These are phyloP conservation scores for Astropecten irregularis DNA, from an alignment of 53 echinoderm and acorn worm species.

Conservation along the genomic window DNA sequence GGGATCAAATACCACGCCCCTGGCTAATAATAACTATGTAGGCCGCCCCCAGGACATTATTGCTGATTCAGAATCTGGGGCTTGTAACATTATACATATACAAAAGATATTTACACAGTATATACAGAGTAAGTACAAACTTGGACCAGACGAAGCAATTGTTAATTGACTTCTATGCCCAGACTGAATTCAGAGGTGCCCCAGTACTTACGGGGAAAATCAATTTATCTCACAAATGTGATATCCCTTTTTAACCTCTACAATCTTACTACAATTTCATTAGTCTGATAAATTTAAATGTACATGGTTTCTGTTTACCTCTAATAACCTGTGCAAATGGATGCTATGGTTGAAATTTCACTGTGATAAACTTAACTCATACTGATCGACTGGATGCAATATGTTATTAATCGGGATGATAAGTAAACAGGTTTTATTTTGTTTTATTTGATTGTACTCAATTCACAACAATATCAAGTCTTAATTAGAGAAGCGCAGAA, in stretches of 20 bases:
- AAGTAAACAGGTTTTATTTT: too few relatives aligned
- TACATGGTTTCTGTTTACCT: too few relatives aligned
- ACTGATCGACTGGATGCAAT: too few relatives aligned
- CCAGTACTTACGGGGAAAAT: background rate
- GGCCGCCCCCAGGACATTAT: background rate
- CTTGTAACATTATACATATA: background rate
- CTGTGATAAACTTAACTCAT: too few relatives aligned
- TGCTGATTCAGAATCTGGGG: background rate
- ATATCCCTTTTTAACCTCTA: too few relatives aligned
- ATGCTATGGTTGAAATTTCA: too few relatives aligned
- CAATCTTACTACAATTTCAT: background rate
- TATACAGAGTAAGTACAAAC: background rate
- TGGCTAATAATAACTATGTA: conserved; percentile 2
- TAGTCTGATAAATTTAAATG: background rate
- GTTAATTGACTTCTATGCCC: background rate
- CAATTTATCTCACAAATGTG: too few relatives aligned
- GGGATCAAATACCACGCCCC: background rate
- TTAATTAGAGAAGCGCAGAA: too few relatives aligned
- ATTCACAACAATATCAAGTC: too few relatives aligned
- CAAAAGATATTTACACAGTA: background rate
- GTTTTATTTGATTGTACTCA: too few relatives aligned
- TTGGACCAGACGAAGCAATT: background rate
- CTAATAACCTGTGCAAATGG: too few relatives aligned
- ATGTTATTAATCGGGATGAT: too few relatives aligned
- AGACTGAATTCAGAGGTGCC: background rate